Evolutionary conservation across 64 coral and sea anemone species (phyloP), one percentile per base, ranked within the genome.

Genomic region (Exaiptasia diaphana): DNA sequence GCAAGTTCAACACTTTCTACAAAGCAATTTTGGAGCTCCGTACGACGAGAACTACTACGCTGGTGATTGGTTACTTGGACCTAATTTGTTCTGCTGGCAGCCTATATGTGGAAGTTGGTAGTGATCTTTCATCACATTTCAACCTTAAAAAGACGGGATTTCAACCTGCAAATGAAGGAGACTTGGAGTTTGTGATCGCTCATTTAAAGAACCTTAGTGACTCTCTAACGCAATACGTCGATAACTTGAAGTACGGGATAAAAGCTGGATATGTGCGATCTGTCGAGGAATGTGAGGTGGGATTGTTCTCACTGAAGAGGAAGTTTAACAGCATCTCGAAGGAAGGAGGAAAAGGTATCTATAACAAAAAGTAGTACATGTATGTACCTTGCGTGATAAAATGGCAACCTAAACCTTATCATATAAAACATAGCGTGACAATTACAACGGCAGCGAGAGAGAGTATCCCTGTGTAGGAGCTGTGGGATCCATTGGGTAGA

Each of bases 31-130:
- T 32, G 95, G 95, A 1, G 68, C 90, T 11, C 95, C 95, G 0
- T 99, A 93, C 53, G 95, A 91, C 24, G 95, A 99, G 33, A 99
- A 99, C 28, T 99, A 92, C 24, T 99, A 89, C 32, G 95, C 95
- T 33, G 95, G 95, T 2, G 95, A 99, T 28, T 99, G 95, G 95
- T 83, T 99, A 82, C 68, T 99, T 32, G 95, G 95, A 1, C 95
- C 95, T 0, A 99, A 87, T 29, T 67, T 83, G 13, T 99, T 99
- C 41, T 99, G 95, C 31, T 88, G 73, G 84, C 89, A 99, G 61
- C 54, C 89, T 0, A 89, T 99, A 46, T 99, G 95, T 50, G 48
- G 32, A 24, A n/a, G 80, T 93, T 6, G 95, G 95, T 0, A 54
- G 14, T 50, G 95, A 99, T 1, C 43, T 99, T 17, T 74, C 26